Conservation (phyloP, 2,888 invertebrate species). For the Esperia sulphurella region DNA sequence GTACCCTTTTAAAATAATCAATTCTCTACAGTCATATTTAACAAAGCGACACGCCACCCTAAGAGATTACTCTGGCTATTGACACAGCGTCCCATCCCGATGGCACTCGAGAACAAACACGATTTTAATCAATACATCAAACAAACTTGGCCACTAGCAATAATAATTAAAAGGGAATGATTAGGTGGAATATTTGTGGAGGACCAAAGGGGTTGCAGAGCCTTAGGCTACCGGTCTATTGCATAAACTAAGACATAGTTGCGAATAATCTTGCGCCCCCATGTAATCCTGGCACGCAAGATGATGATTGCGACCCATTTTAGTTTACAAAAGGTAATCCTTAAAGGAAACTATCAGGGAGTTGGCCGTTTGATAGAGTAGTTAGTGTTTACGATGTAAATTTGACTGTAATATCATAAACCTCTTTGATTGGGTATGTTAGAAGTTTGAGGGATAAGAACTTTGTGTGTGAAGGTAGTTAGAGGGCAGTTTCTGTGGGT, state of each 20-base stretch:
- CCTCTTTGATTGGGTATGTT: conserved; percentile 70
- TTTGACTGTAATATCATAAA: conserved; percentile 74
- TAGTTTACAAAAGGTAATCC: conserved; percentile 80
- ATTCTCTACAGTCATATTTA: background rate
- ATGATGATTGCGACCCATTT: conserved; percentile 76
- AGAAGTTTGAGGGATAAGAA: conserved; percentile 52
- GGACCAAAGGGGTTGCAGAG: conserved; percentile 59
- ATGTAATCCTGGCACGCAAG: conserved; percentile 69
- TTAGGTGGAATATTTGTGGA: conserved; percentile 75
- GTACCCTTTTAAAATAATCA: conserved; percentile 1
- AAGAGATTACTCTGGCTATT: conserved; percentile 40
- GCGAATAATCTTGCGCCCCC: conserved; percentile 50
- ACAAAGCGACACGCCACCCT: conserved; percentile 13
- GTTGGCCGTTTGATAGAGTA: conserved; percentile 53
- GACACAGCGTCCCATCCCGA: conserved; percentile 46
- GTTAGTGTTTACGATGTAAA: conserved; percentile 77
- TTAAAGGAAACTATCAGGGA: conserved; percentile 70
- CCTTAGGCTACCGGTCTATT: conserved; percentile 50
- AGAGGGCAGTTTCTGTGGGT: background rate
- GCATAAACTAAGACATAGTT: conserved; percentile 30
- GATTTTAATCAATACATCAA: conserved; percentile 78
- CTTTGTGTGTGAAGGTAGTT: conserved; percentile 3
- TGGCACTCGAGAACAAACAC: conserved; percentile 71
- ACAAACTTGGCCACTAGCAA: conserved; percentile 72
- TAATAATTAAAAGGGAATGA: conserved; percentile 79